Base-by-base conservation (phyloP, 35 echinoderm and acorn worm genomes). In the Holothuria glaberrima region DNA sequence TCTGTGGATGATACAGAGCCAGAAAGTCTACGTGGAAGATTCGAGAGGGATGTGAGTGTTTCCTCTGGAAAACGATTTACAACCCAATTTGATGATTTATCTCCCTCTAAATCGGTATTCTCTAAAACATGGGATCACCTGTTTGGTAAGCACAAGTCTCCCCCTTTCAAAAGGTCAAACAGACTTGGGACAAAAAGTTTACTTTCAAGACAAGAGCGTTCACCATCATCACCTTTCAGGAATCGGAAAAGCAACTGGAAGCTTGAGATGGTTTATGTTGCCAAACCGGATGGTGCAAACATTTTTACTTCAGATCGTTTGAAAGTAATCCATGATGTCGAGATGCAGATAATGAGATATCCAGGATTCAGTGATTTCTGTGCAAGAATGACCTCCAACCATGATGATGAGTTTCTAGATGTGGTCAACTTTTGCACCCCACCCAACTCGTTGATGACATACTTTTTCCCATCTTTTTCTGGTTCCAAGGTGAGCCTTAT, bases 371-470 rank as follows among this genome's bases (percentile, higher is more conserved):
- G 68, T 3, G 14, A 71, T 21, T 98, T 92, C 72, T 98, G 95
- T 75, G 30, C 90, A 0, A 59, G 88, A 13, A 83, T 64, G 24
- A 13, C 20, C 1, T 33, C 45, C 10, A 90, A 92, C 3, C 13
- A 58, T 14, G 44, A 73, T 34, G 92, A 98, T 73, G 58, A 86
- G 30, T 87, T 92, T 30, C 59, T 94, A 31, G 81, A 41, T 18
- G 12, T 24, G 30, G 30, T 88, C 54, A 59, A 80, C 59, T 83
- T 92, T 71, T 94, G 95, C 68, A 26, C 50, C 18, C 95, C 92
- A 19, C 61, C 72, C 1, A 98, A 94, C 80, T 98, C 95, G 4
- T 64, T 98, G 58, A 94, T 98, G 95, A 94, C 92, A 5, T 94
- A 98, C 54, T 94, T 97, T 58, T 98, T 87, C 44, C 95, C 95